Evolutionary conservation across 1,140 invertebrate species (phyloP), one percentile per base, ranked within the genome.

Genomic region (Papilio aristodemus): DNA sequence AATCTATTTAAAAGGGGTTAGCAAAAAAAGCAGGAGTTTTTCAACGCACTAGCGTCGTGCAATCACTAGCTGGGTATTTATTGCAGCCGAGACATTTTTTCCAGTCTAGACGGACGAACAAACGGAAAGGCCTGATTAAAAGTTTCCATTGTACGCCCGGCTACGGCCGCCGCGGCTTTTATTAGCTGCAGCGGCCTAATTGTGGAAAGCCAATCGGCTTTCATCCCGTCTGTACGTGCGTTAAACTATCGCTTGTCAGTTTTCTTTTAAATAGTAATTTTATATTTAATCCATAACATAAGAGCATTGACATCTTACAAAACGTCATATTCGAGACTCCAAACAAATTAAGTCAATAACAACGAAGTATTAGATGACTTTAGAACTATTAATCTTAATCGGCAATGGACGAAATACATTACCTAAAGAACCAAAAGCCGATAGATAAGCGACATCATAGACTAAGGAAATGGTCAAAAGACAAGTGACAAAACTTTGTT

Each of bases 41-140:
- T 36, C 22, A 58, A n/a, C 32, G 22, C 57, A 57, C 72, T 72
- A 76, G 69, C 73, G 70, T 68, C 71, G 73, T 50, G 73, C 71
- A 76, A 76, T 82, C 73, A 80, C 76, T 77, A 80, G 72, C 68
- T 74, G 75, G 41, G 57, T 73, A 71, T 73, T 79, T 81, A 83
- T 80, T 79, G 78, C 70, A 59, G 74, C 76, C 71, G 76, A 79
- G 75, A 80, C 77, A 81, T 84, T 84, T 84, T 87, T 85, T 71
- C 81, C 76, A 80, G 85, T 88, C 85, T 88, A 88, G 86, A 87
- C 84, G 67, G 70, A 77, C 72, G 84, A 78, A 84, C 84, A 84
- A 85, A 86, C 79, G 81, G 84, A 81, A 87, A 89, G 80, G 77
- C 76, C 78, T 89, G 86, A 90, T 89, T 90, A 90, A 90, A 89